A percentile compares a stretch with the other conserved stretches of the same genome.
These are phyloP conservation scores for Ormyrus nitidulus DNA, from an alignment of 2,888 invertebrate genomes.

Conservation along the genomic window DNA sequence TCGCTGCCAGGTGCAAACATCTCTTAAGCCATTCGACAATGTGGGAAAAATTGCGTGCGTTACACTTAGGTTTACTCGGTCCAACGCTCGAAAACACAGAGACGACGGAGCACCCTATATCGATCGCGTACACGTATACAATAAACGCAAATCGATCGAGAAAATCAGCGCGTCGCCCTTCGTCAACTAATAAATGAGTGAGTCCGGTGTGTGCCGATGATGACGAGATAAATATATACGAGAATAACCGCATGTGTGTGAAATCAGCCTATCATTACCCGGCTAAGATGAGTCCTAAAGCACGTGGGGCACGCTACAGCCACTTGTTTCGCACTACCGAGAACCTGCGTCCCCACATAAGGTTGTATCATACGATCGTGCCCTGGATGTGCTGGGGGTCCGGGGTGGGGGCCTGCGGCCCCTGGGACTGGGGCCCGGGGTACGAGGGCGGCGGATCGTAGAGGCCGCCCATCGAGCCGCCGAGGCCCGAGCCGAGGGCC, in stretches of 20 bases:
- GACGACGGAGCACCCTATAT: neutral
- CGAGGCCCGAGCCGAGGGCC: conserved; percentile 66
- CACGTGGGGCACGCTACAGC: conserved; percentile 79
- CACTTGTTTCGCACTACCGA: conserved; percentile 85
- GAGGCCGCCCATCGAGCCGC: conserved; percentile 75
- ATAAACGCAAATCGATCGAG: neutral
- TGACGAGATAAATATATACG: neutral
- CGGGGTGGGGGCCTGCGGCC: conserved; percentile 69
- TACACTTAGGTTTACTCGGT: neutral
- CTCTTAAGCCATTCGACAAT: neutral
- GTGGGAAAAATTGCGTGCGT: neutral
- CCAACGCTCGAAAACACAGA: neutral
- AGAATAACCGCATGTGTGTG: neutral
- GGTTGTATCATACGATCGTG: conserved; percentile 96
- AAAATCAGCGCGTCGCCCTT: conserved; percentile 16
- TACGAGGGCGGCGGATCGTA: conserved; percentile 77
- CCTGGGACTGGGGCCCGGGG: conserved; percentile 69
- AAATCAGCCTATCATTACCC: neutral
- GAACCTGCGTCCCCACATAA: conserved; percentile 93
- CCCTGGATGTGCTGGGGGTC: conserved; percentile 89
- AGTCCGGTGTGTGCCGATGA: neutral
- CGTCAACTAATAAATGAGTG: neutral
- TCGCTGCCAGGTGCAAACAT: conserved; percentile 18
- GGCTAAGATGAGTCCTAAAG: conserved; percentile 29
- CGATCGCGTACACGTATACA: neutral